These are phyloP conservation scores for Cotesia congregata DNA, from an alignment of 2,888 invertebrate species.

Conservation along the genomic window DNA sequence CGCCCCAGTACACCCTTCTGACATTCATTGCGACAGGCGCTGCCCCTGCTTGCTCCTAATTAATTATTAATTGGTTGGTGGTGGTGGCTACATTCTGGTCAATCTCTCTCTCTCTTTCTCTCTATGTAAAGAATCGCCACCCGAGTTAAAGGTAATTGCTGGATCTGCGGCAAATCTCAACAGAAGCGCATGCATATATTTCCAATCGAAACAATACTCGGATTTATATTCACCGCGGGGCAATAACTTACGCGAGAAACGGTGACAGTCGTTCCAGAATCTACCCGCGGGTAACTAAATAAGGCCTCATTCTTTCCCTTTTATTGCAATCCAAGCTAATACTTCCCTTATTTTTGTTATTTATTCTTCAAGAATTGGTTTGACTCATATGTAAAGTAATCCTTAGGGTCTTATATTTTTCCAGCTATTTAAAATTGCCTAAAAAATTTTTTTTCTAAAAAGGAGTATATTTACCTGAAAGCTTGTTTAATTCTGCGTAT, in stretches of 20 bases:
- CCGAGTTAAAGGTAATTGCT: no score
- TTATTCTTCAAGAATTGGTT: no score
- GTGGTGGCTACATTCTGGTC: not conserved
- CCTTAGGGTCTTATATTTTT: not conserved
- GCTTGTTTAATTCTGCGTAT: not conserved
- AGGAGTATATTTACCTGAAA: not conserved
- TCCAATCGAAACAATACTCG: slow-evolving; percentile 69
- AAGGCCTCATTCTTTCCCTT: slow-evolving; percentile 64
- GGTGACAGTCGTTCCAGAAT: slow-evolving; percentile 57
- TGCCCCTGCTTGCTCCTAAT: slow-evolving; percentile 64
- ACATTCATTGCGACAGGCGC: slow-evolving; percentile 49
- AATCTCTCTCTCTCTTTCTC: no score
- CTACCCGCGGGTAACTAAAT: slow-evolving; percentile 57
- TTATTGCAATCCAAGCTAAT: slow-evolving; percentile 37
- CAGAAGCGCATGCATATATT: slow-evolving; percentile 63
- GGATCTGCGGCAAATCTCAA: no score
- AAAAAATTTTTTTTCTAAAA: not conserved
- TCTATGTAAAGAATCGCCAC: no score
- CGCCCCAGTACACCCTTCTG: slow-evolving; percentile 33
- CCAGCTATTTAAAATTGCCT: not conserved
- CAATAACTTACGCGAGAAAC: slow-evolving; percentile 64
- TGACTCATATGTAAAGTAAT: no score
- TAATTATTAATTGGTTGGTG: slow-evolving; percentile 67
- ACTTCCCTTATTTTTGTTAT: not conserved
- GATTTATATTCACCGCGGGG: slow-evolving; percentile 67